Conservation (phyloP, 2,113 vertebrate genomes). For the Dipodomys spectabilis region DNA sequence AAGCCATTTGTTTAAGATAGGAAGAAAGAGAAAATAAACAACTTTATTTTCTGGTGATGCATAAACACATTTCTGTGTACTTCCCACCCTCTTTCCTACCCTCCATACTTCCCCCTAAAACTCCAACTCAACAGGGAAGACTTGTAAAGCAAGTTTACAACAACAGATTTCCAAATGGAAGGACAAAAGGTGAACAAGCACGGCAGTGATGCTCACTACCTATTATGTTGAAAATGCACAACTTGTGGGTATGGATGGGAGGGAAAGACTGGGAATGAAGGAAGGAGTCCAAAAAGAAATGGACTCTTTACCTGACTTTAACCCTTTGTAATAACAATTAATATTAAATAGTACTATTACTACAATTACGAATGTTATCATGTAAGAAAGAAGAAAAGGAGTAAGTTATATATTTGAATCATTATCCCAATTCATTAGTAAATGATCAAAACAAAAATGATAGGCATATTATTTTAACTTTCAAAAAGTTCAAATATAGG, state of each 20-base stretch:
- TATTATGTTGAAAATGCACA: no score
- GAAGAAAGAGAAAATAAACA: not conserved
- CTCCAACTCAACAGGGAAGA: not conserved
- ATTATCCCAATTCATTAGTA: not conserved
- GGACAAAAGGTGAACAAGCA: no score
- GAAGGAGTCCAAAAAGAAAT: no score
- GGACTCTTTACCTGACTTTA: no score
- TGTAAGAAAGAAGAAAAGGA: not conserved
- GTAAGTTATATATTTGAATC: not conserved
- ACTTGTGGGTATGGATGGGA: no score
- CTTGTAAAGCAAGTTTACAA: not conserved
- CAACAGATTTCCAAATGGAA: not conserved
- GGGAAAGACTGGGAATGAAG: no score
- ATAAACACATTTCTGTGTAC: no score
- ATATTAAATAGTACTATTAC: not conserved
- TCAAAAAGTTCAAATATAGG: not conserved
- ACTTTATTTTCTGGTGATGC: no score
- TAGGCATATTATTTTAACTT: not conserved
- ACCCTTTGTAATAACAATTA: no score
- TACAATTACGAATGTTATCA: not conserved
- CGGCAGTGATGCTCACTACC: no score
- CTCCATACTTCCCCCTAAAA: not conserved
- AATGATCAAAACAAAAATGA: constrained; percentile 20
- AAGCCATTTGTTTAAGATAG: no score
- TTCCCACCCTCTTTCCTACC: not conserved